Conservation (phyloP, 2,888 invertebrate species). For the Chloroclystis v-ata region DNA sequence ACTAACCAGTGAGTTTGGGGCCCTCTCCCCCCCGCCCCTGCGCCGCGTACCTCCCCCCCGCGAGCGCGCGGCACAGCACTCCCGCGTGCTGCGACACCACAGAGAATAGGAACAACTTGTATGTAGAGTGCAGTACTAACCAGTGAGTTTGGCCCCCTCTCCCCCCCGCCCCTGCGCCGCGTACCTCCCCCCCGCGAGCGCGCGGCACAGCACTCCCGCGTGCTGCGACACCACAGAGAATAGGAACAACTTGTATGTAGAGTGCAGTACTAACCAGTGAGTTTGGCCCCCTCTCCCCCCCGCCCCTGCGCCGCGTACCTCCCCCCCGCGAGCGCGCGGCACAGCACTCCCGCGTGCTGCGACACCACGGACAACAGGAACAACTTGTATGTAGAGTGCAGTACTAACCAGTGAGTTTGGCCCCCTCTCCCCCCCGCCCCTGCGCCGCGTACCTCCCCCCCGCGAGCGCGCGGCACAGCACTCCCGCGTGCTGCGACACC, state of each 20-base stretch:
- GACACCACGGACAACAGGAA: slow-evolving; percentile 84
- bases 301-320: slow-evolving; percentile 86
- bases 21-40: slow-evolving; percentile 81
- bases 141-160: slow-evolving; percentile 59
- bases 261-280: slow-evolving; percentile 88
- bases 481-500: slow-evolving; percentile 82
- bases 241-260: slow-evolving; percentile 92
- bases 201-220: slow-evolving; percentile 82
- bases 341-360: slow-evolving; percentile 83
- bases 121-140: slow-evolving; percentile 45
- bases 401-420: slow-evolving; percentile 85
- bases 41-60: slow-evolving; percentile 86
- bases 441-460: slow-evolving; percentile 87
- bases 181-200: slow-evolving; percentile 85
- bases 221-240: slow-evolving; percentile 84
- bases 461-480: slow-evolving; percentile 82
- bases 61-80: slow-evolving; percentile 82
- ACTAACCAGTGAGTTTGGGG: slow-evolving; percentile 65
- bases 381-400: slow-evolving; percentile 93
- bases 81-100: slow-evolving; percentile 84
- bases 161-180: slow-evolving; percentile 85
- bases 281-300: slow-evolving; percentile 81
- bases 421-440: slow-evolving; percentile 82
- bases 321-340: slow-evolving; percentile 84
- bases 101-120: slow-evolving; percentile 82